A percentile compares a stretch with the other conserved stretches of the same genome.
These are phyloP conservation scores for Athetis lepigone DNA, from an alignment of 2,888 invertebrate species.

Conservation along the genomic window DNA sequence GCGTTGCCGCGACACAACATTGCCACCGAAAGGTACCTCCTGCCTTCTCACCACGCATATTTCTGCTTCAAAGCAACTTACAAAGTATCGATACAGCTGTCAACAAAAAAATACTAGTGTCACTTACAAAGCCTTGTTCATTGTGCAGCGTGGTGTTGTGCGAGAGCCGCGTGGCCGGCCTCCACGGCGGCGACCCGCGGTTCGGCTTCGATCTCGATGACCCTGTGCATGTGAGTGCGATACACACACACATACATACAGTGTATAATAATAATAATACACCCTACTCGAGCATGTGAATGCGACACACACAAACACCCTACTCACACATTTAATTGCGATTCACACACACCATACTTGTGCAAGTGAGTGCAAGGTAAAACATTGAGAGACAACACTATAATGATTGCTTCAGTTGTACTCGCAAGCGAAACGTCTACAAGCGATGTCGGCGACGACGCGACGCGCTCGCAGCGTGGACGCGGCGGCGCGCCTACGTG, in stretches of 20 bases:
- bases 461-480: conserved; percentile 54
- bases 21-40: conserved; percentile 67
- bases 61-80: too few relatives aligned
- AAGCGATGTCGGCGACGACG: conserved; percentile 59
- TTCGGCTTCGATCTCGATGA: conserved; percentile 76
- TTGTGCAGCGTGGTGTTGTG: conserved; percentile 61
- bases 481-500: conserved; percentile 30
- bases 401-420: conserved; percentile 68
- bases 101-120: too few relatives aligned
- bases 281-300: too few relatives aligned
- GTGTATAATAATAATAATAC: too few relatives aligned
- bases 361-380: too few relatives aligned
- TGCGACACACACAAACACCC: background rate
- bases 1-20: conserved; percentile 53
- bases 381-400: background rate
- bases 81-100: too few relatives aligned
- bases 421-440: conserved; percentile 77
- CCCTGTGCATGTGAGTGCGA: conserved; percentile 74
- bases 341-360: too few relatives aligned
- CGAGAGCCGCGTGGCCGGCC: conserved; percentile 51
- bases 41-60: too few relatives aligned
- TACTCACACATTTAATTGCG: conserved; percentile 70
- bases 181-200: conserved; percentile 59
- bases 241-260: too few relatives aligned
- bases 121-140: too few relatives aligned